Evolutionary conservation across 2,113 vertebrate genomes (phyloP).

Genomic region (Urocitellus parryii): DNA sequence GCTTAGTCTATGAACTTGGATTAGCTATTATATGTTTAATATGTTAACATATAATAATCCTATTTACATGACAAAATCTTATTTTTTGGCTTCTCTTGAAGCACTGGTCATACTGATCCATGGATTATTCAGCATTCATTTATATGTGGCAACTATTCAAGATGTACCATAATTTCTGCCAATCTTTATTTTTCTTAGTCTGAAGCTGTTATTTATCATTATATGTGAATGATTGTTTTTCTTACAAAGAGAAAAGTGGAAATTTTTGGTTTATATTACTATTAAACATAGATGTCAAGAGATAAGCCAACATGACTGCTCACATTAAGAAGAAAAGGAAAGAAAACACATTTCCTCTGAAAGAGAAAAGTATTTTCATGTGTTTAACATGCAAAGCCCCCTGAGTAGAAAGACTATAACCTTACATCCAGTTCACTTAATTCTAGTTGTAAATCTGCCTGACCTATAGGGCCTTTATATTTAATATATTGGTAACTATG

Average conservation of each 20-base stretch:
- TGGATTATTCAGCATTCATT: background rate
- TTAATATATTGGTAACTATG: background rate
- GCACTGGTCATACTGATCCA: background rate
- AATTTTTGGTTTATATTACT: background rate
- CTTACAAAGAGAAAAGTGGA: background rate
- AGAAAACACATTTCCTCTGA: background rate
- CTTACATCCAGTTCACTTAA: background rate
- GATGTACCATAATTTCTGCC: background rate
- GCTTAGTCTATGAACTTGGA: background rate
- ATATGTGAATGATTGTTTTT: background rate
- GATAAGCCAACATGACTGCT: background rate
- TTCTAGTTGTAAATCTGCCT: background rate
- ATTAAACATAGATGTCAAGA: background rate
- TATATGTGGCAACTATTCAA: background rate
- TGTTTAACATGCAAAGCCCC: background rate
- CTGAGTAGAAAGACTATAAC: background rate
- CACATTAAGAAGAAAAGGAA: background rate
- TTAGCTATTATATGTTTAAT: background rate
- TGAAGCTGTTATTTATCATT: background rate
- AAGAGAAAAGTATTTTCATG: background rate
- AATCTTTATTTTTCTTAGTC: background rate
- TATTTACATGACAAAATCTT: background rate
- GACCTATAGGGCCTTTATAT: background rate
- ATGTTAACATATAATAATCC: background rate
- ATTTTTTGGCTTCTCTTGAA: background rate